Evolutionary conservation across 2,113 vertebrate species (phyloP).

Genomic region (Myocastor coypus): DNA sequence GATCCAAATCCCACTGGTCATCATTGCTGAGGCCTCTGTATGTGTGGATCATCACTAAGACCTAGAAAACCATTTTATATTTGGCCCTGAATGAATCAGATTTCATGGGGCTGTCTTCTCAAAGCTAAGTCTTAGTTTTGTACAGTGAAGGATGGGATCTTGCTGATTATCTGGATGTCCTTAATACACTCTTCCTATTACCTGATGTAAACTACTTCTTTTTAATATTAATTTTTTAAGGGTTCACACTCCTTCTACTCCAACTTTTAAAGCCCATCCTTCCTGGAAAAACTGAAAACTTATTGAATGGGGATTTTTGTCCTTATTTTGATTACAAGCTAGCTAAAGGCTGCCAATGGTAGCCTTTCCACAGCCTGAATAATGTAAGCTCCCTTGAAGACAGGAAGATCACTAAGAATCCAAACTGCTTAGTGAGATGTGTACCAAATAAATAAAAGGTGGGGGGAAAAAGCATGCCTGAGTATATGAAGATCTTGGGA

Average conservation of each 20-base stretch:
- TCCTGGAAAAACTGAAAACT: neutral
- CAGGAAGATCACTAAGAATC: too few species aligned
- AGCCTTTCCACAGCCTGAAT: neutral
- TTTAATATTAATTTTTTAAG: neutral
- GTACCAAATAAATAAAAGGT: too few species aligned
- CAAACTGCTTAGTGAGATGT: too few species aligned
- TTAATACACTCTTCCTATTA: neutral
- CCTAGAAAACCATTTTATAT: neutral
- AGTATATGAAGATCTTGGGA: neutral
- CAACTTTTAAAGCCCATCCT: neutral
- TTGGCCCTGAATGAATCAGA: neutral
- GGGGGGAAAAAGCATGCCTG: neutral
- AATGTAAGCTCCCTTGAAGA: neutral
- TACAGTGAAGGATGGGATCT: neutral
- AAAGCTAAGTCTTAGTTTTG: neutral
- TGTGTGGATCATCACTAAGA: neutral
- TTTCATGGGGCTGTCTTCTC: neutral
- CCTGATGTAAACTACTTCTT: neutral
- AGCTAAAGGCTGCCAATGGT: neutral
- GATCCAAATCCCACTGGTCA: neutral
- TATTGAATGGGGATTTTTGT: neutral
- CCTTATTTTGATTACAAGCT: neutral
- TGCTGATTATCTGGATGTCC: neutral
- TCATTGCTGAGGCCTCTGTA: neutral
- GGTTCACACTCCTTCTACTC: neutral